Conservation (phyloP, 2,113 vertebrate genomes). For the Copsychus sechellarum region DNA sequence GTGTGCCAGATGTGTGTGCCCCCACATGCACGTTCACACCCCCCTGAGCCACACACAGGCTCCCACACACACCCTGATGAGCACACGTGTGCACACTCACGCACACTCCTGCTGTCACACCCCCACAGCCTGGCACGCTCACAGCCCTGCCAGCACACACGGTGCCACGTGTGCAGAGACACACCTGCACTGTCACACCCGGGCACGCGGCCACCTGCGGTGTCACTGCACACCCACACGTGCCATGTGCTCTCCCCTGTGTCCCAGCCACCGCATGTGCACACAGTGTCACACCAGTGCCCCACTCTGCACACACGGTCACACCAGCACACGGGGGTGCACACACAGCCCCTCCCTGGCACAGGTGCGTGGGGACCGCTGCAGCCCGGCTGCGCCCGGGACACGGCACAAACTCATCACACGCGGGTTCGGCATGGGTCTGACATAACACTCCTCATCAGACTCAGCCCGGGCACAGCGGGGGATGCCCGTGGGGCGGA, state of each 20-base stretch:
- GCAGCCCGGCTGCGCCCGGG: background rate
- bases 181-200: background rate
- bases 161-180: accelerated
- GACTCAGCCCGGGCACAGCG: accelerated
- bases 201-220: accelerated
- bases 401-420: background rate
- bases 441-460: accelerated
- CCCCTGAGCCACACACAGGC: background rate
- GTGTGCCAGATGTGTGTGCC: background rate
- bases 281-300: background rate
- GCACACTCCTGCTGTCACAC: accelerated
- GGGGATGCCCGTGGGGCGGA: background rate
- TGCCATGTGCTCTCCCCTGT: accelerated
- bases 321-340: accelerated
- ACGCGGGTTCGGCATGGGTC: accelerated
- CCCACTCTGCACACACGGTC: accelerated
- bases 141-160: accelerated
- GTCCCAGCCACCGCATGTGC: accelerated
- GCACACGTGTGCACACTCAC: accelerated
- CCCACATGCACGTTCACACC: accelerated
- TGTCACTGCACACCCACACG: accelerated
- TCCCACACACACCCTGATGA: accelerated
- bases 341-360: background rate
- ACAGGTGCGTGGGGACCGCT: accelerated
- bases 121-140: background rate